A percentile compares a stretch with the other conserved stretches of the same genome.
Conservation (phyloP, 2,113 vertebrate species). For the Anolis sagrei region DNA sequence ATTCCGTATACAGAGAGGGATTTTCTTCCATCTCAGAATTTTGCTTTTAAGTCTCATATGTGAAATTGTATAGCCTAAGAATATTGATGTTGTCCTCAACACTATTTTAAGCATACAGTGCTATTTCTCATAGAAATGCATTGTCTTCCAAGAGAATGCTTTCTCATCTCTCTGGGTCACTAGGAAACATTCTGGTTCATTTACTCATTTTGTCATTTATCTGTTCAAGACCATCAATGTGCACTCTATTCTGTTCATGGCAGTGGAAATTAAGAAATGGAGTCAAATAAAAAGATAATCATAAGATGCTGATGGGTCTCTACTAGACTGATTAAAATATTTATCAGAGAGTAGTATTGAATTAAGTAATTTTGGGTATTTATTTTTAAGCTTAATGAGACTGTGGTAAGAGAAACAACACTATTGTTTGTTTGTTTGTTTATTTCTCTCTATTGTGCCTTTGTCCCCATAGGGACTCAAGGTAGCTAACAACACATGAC, state of each 20-base stretch:
- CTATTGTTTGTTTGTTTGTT: background rate
- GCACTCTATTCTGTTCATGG: slow-evolving; percentile 22
- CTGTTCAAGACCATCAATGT: slow-evolving; percentile 41
- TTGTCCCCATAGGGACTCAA: background rate
- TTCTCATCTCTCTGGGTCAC: slow-evolving; percentile 57
- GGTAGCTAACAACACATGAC: too few species aligned
- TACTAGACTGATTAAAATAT: slow-evolving; percentile 6
- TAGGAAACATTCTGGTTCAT: slow-evolving; percentile 63
- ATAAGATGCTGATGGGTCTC: background rate
- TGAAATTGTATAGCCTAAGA: slow-evolving; percentile 6
- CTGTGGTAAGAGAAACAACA: background rate
- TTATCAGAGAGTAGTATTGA: slow-evolving; percentile 19
- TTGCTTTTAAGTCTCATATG: background rate
- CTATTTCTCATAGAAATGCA: slow-evolving; percentile 35
- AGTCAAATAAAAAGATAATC: slow-evolving; percentile 11
- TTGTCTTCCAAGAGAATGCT: slow-evolving; percentile 45
- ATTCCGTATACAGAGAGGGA: background rate
- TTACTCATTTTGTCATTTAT: slow-evolving; percentile 57
- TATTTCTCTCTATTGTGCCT: background rate
- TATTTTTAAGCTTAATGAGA: slow-evolving; percentile 5
- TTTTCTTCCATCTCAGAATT: background rate
- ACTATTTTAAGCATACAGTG: slow-evolving; percentile 1
- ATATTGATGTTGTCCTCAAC: slow-evolving; percentile 7
- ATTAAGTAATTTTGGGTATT: background rate
- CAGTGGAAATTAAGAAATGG: slow-evolving; percentile 32